phyloP scores from a whole-genome alignment of 35 echinoderm and acorn worm species.

The Lytechinus pictus region DNA sequence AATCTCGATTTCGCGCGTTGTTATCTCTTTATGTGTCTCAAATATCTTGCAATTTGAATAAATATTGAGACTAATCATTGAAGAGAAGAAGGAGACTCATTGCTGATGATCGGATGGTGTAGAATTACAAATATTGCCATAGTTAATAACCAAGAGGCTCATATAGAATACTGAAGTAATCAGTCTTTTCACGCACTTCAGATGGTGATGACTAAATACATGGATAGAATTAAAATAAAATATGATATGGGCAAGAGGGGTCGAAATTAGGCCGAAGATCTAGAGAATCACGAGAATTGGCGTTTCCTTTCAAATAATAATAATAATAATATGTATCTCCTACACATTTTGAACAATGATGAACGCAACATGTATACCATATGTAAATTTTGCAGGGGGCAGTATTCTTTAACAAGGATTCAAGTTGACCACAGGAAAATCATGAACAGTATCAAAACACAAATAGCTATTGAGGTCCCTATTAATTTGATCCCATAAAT shows the following conservation, averaged over 20 bases:
- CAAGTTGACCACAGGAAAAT: background rate
- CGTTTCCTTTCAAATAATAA: background rate
- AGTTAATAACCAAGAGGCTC: background rate
- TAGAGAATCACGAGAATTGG: background rate
- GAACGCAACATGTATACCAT: background rate
- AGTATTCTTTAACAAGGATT: background rate
- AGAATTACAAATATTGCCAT: background rate
- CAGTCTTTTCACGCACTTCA: background rate
- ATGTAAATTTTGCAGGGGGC: background rate
- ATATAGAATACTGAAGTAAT: background rate
- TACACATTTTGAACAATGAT: background rate
- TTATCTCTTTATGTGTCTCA: constrained; percentile 36
- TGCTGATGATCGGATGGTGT: background rate
- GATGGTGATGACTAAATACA: background rate
- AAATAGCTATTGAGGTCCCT: background rate
- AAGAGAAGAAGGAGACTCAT: background rate
- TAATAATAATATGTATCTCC: background rate
- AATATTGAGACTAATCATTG: constrained; percentile 21
- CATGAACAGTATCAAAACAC: background rate
- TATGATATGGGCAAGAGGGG: background rate
- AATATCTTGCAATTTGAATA: constrained; percentile 14
- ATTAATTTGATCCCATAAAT: background rate
- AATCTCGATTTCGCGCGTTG: constrained; percentile 26
- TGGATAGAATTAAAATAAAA: background rate
- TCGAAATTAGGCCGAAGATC: background rate